phyloP scores from a whole-genome alignment of 2,797 vertebrate species.

The Falco rusticolus region DNA sequence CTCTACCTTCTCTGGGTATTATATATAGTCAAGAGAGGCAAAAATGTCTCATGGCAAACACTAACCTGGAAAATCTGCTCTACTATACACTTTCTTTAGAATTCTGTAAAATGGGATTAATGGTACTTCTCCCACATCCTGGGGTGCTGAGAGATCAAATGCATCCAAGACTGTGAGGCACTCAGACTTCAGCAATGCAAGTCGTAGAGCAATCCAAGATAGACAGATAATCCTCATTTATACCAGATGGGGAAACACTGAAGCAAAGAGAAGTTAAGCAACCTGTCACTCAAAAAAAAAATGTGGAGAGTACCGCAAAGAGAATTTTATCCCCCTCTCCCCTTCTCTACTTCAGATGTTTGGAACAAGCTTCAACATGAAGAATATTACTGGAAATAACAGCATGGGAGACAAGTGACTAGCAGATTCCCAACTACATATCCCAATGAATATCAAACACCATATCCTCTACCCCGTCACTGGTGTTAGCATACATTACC shows the following conservation, averaged over 20 bases:
- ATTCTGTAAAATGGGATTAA: background rate
- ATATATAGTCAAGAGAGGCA: background rate
- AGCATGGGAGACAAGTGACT: background rate
- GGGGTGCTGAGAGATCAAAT: background rate
- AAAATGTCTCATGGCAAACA: background rate
- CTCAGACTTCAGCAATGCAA: background rate
- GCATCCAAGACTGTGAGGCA: background rate
- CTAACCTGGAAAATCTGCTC: background rate
- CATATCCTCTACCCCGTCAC: background rate
- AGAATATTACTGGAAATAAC: slow-evolving; percentile 9
- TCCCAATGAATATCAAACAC: background rate
- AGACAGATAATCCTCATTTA: slow-evolving; percentile 46
- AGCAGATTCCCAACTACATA: background rate
- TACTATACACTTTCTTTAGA: background rate
- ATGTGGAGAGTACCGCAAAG: accelerated
- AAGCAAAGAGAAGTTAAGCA: slow-evolving; percentile 41
- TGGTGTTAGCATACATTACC: background rate
- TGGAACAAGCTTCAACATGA: background rate
- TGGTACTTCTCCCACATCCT: background rate
- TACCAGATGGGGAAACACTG: slow-evolving; percentile 40
- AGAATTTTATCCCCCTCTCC: background rate
- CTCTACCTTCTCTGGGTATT: background rate
- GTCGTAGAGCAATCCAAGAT: background rate
- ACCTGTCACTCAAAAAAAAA: slow-evolving; percentile 11
- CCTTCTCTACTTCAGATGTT: background rate